Conservation (phyloP, 2,113 vertebrate genomes). For the Forbesichthys agassizii region DNA sequence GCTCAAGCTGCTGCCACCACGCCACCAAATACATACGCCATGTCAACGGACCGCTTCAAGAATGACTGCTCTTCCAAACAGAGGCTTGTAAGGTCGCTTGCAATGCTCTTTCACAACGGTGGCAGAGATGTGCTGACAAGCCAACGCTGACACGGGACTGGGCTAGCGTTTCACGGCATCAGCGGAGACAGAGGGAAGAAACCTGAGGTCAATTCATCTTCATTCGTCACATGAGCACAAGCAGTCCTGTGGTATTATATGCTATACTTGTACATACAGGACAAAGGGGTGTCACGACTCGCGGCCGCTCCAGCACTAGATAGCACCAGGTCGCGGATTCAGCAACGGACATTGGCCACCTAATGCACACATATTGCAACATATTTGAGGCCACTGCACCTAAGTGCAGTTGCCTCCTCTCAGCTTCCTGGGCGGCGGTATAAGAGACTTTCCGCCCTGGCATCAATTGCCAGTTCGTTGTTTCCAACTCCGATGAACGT, state of each 20-base stretch:
- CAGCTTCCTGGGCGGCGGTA: no score
- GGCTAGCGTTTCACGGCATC: constrained; percentile 34
- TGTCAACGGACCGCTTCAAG: neutral
- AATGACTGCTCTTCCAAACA: neutral
- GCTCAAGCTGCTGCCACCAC: neutral
- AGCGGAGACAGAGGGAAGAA: constrained; percentile 29
- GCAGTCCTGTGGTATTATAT: neutral
- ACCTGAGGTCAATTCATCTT: neutral
- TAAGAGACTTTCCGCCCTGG: no score
- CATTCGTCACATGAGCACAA: neutral
- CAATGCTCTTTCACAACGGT: neutral
- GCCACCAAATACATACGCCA: neutral
- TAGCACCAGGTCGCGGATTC: no score
- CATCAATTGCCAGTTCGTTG: no score
- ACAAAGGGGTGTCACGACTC: neutral
- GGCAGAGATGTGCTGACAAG: constrained; percentile 22
- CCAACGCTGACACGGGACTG: neutral
- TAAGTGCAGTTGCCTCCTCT: no score
- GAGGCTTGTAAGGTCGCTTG: neutral
- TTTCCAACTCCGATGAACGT: no score
- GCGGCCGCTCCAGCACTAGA: no score
- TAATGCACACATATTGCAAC: no score
- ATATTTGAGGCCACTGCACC: no score
- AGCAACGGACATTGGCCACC: no score
- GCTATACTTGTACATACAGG: constrained; percentile 13